Conservation (phyloP, 2,888 invertebrate species). For the Ophion ellenae region DNA sequence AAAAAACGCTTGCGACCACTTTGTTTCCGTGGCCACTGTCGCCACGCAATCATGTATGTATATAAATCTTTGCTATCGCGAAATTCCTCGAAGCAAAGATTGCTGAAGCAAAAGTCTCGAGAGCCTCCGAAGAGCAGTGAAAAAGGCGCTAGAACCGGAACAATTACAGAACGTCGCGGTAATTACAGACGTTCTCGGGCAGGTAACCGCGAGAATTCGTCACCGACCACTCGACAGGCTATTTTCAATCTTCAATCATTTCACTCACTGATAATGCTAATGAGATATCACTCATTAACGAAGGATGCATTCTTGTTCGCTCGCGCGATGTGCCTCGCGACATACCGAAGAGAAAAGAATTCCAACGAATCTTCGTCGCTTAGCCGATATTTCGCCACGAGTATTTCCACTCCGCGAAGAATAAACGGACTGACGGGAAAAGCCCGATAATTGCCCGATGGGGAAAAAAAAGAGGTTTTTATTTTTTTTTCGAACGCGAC, state of each 20-base stretch:
- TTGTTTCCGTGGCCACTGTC: neutral
- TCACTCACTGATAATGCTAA: neutral
- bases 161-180: neutral
- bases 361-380: neutral
- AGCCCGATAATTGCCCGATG: neutral
- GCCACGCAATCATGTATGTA: neutral
- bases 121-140: too few species aligned
- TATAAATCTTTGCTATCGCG: conserved; percentile 2
- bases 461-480: neutral
- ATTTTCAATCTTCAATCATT: neutral
- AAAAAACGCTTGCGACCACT: conserved; percentile 36
- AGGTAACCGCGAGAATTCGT: neutral
- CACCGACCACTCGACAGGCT: neutral
- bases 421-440: neutral
- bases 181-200: neutral
- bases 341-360: neutral
- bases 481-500: neutral
- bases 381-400: too few species aligned
- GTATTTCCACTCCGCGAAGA: neutral
- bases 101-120: too few species aligned
- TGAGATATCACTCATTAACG: neutral
- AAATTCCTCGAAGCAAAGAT: conserved; percentile 42
- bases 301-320: neutral
- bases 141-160: neutral
- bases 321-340: too few species aligned